Evolutionary conservation across 2,113 vertebrate genomes (phyloP).

Genomic region (Mirounga angustirostris): DNA sequence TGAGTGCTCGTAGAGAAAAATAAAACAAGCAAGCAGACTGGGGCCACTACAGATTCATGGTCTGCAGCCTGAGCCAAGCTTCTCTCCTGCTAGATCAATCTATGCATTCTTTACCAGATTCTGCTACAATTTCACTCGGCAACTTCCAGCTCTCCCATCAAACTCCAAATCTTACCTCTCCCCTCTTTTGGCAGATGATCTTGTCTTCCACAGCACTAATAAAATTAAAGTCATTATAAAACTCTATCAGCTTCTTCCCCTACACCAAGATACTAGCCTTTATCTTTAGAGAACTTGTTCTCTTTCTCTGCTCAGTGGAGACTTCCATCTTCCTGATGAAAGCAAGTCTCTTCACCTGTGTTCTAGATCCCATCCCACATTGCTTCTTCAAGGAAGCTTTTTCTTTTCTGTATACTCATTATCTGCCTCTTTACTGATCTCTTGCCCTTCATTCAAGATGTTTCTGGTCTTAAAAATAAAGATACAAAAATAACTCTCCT

Average conservation of each 20-base stretch:
- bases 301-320: not conserved
- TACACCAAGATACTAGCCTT: not conserved
- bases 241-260: not conserved
- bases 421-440: not conserved
- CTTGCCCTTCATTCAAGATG: not conserved
- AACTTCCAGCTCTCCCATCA: not conserved
- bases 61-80: not conserved
- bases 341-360: not conserved
- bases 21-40: not conserved
- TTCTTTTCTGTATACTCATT: not conserved
- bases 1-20: not conserved
- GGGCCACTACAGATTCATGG: not conserved
- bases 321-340: not conserved
- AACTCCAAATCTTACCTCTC: not conserved
- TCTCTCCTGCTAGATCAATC: not conserved
- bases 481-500: not conserved
- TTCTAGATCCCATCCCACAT: not conserved
- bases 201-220: not conserved
- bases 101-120: not conserved
- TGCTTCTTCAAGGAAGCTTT: not conserved
- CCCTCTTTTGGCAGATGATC: not conserved
- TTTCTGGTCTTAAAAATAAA: constrained; percentile 11
- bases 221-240: not conserved
- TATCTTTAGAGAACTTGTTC: not conserved
- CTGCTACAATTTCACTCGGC: not conserved